Evolutionary conservation across 2,797 vertebrate genomes (phyloP), one percentile per base, ranked within the genome.

Genomic region (Cyprinodon diabolis): DNA sequence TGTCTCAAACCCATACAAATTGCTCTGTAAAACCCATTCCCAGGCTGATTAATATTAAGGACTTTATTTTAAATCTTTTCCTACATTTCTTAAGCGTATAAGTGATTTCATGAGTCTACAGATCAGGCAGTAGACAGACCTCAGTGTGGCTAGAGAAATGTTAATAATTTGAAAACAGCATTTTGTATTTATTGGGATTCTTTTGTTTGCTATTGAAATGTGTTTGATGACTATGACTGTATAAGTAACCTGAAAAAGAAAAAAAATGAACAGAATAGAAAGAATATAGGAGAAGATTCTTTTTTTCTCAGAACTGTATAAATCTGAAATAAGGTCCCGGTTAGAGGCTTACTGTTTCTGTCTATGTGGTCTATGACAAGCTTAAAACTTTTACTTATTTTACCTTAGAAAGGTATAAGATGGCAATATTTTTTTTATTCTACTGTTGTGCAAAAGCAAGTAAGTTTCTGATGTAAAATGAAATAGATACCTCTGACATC

Each of bases 401-500:
- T 2, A 48, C 8, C 10, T 48, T 48, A 43, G 40, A 43, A 43
- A 43, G 40, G 40, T 7, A 43, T 43, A 5, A 43, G 0, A 43
- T 43, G 40, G 7, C 7, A 43, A 7, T 43, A 43, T 43, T 7
- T 43, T 43, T 43, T 43, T 43, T 43, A 43, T 8, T 43, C 4
- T 8, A 43, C 40, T 8, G 40, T 43, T 12, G 47, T 11, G 2
- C 49, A 51, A 51, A 51, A 51, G 14, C 15, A 48, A 14, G 3
- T 51, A 6, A 15, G 30, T 30, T 30, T 51, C 14, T 51, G 14
- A 5, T 6, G 15, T 51, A 19, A 51, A 51, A 51, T 51, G 14
- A 5, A 51, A 13, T 35, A 21, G 10, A 43, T 92, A 99, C 98
- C 96, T 99, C 98, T 0, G 98, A 95, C 97, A 99, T 97, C 93